Evolutionary conservation across 2,797 vertebrate species (phyloP).

Genomic region (Coilia nasus): DNA sequence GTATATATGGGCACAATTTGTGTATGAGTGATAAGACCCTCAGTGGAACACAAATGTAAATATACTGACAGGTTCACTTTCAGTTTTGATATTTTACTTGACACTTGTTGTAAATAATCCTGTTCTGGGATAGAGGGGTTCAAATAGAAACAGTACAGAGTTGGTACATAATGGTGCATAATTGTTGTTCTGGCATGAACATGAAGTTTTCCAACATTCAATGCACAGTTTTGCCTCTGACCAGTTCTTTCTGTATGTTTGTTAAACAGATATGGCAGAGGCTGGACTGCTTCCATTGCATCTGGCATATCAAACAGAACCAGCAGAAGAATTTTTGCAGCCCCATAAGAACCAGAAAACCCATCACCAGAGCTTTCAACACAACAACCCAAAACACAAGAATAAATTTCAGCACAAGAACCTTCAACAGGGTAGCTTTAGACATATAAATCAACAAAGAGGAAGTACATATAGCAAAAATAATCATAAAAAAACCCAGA

Average conservation of each 20-base stretch:
- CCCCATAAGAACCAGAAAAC: constrained; percentile 69
- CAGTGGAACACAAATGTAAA: too few species aligned
- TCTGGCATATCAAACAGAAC: neutral
- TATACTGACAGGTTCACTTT: too few species aligned
- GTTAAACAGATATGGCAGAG: constrained; percentile 62
- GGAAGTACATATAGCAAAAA: neutral
- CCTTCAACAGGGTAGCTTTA: neutral
- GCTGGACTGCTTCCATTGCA: constrained; percentile 40
- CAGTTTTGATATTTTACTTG: too few species aligned
- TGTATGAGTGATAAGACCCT: too few species aligned
- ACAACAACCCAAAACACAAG: neutral
- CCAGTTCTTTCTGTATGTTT: neutral
- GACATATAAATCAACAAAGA: neutral
- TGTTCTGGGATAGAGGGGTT: too few species aligned
- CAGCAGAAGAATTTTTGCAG: constrained; percentile 48
- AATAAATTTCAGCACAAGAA: neutral
- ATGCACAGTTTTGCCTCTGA: too few species aligned
- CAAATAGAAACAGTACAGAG: too few species aligned
- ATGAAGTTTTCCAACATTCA: too few species aligned
- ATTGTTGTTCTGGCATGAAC: too few species aligned
- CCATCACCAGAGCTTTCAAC: neutral
- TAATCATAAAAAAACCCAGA: neutral
- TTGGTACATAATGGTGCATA: too few species aligned
- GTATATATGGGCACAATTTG: too few species aligned
- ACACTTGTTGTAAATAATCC: too few species aligned